Evolutionary conservation across 2,113 vertebrate genomes (phyloP).

Genomic region (Aegotheles bennettii): DNA sequence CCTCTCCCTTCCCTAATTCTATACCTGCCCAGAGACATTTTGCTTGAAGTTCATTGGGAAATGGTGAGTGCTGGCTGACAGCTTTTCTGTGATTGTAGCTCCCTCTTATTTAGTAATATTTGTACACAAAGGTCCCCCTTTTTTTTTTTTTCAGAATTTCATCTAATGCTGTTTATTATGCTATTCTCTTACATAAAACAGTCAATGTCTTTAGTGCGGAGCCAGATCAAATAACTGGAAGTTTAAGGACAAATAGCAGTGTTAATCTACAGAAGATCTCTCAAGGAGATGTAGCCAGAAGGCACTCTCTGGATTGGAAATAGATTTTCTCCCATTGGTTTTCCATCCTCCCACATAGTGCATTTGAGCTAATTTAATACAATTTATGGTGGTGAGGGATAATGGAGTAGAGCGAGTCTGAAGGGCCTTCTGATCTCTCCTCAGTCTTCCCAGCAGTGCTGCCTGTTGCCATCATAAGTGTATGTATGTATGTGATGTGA

Average conservation of each 20-base stretch:
- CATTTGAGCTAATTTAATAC: not conserved
- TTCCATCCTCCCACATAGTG: not conserved
- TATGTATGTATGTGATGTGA: not conserved
- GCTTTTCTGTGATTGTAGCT: not conserved
- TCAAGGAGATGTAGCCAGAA: not conserved
- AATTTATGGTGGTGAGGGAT: not conserved
- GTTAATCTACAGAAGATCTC: not conserved
- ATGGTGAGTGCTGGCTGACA: not conserved
- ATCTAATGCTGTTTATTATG: not conserved
- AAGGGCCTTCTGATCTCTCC: not conserved
- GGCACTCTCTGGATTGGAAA: not conserved
- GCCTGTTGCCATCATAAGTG: not conserved
- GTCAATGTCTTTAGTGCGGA: not conserved
- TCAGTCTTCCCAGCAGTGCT: not conserved
- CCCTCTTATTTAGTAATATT: not conserved
- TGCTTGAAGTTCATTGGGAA: not conserved
- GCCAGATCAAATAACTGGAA: not conserved
- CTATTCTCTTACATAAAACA: not conserved
- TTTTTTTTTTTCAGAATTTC: not conserved
- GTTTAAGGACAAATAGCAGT: not conserved
- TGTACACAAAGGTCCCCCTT: not conserved
- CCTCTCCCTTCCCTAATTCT: not conserved
- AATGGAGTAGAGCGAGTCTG: not conserved
- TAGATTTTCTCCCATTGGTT: not conserved
- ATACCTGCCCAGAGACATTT: not conserved